Base-by-base conservation (phyloP, 2,797 vertebrate genomes). In the Sebastes taczanowskii region DNA sequence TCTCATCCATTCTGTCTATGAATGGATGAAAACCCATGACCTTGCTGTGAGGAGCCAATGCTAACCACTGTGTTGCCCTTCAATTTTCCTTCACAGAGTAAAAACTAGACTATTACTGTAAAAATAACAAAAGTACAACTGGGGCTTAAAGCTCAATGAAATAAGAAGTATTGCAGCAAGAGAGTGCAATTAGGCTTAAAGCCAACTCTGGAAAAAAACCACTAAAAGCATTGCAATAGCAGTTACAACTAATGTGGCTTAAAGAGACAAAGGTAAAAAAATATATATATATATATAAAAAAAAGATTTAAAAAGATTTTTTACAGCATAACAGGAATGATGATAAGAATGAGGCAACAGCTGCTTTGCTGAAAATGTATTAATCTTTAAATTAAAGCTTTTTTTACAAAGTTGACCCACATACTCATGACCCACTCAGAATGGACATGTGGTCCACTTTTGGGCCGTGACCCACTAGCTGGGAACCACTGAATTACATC, bases 401-500 rank as follows among this genome's bases (percentile, higher is more conserved):
- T 10, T 68, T 59, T 32, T 29, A 6, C 8, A 1, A 77, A 61
- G 23, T 65, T 46, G 34, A 42, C 32, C 52, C 25, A 32, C 52
- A 58, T 11, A 53, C 35, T 63, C 2, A 11, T 5, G n/a, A 60
- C 64, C n/a, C 42, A 73, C 52, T 59, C 49, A 61, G 9, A 73
- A 55, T 46, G 20, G 14, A 78, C 69, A 14, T 71, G 30, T 35
- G 53, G 35, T 65, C 62, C 55, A 52, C 35, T 59, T 66, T 52
- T 25, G 20, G 23, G 11, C 56, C 11, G 1, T 20, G 22, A 63
- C 58, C 34, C 71, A 27, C 55, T 13, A 25, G 23, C 58, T 61
- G 70, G 52, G 32, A 76, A 58, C 25, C 56, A 42, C 7, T 75
- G 66, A 74, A 61, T 73, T 65, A 72, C 58, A 81, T 78, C 65